phyloP scores from a whole-genome alignment of 2,888 invertebrate genomes.

The Lathronympha strigana region DNA sequence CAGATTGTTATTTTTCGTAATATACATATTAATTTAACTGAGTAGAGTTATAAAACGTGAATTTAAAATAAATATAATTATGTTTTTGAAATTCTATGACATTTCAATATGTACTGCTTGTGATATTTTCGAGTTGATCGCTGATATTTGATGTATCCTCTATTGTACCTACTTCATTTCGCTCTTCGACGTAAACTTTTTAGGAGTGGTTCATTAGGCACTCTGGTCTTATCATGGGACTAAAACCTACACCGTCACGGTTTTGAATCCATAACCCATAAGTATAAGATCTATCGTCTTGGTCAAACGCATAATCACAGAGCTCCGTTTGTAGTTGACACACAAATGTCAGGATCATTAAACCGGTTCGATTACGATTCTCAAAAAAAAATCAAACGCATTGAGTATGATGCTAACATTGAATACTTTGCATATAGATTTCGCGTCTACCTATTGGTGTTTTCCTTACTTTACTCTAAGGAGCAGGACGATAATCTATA shows the following conservation, averaged over 20 bases:
- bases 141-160: slow-evolving; percentile 3
- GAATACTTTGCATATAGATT: slow-evolving; percentile 51
- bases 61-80: background rate
- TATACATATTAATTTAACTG: too few species aligned
- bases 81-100: background rate
- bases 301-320: slow-evolving; percentile 28
- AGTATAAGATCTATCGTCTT: slow-evolving; percentile 13
- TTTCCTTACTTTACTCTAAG: slow-evolving; percentile 72
- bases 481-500: slow-evolving; percentile 58
- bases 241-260: slow-evolving; percentile 12
- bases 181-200: slow-evolving; percentile 21
- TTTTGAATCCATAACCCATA: slow-evolving; percentile 18
- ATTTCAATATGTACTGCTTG: slow-evolving; percentile 12
- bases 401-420: slow-evolving; percentile 26
- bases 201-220: slow-evolving; percentile 31
- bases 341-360: background rate
- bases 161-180: slow-evolving; percentile 24
- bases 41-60: too few species aligned
- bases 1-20: too few species aligned
- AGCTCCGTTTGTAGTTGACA: slow-evolving; percentile 20
- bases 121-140: background rate
- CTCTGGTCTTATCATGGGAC: slow-evolving; percentile 27
- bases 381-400: slow-evolving; percentile 6
- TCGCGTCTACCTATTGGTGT: slow-evolving; percentile 79
- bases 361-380: slow-evolving; percentile 1